Percentiles rank a stretch among this genome's conserved stretches.
phyloP scores from a whole-genome alignment of 1,140 invertebrate genomes.

The Arion vulgaris region DNA sequence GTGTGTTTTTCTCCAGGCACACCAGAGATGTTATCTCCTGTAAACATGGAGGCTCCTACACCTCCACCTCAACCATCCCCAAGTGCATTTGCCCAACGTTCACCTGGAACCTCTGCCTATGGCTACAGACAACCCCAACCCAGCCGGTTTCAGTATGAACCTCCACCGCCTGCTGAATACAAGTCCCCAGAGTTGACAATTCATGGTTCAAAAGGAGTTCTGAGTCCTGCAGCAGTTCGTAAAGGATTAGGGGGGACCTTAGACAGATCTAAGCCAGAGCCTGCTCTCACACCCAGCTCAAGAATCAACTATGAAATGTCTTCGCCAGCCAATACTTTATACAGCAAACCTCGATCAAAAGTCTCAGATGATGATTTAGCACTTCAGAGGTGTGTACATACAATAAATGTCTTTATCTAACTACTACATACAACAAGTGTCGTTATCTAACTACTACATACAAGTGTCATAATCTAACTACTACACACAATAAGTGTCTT shows the following conservation, averaged over 20 bases:
- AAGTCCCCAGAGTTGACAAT: conserved; percentile 33
- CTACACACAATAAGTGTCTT: no score
- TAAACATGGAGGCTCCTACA: conserved; percentile 62
- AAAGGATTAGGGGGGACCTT: background rate
- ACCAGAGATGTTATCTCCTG: conserved; percentile 68
- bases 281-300: background rate
- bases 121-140: conserved; percentile 41
- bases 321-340: conserved; percentile 22
- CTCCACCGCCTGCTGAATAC: conserved; percentile 6
- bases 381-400: conserved; percentile 50
- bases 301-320: conserved; percentile 29
- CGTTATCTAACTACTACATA: no score
- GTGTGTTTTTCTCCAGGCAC: conserved; percentile 60
- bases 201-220: conserved; percentile 31
- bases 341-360: conserved; percentile 43
- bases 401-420: no score
- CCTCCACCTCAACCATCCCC: conserved; percentile 68
- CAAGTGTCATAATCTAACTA: no score
- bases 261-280: conserved; percentile 19
- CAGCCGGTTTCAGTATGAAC: conserved; percentile 8
- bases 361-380: conserved; percentile 62
- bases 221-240: background rate
- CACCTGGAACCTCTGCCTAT: conserved; percentile 32
- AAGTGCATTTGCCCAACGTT: conserved; percentile 56
- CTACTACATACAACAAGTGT: no score